Evolutionary conservation across 1,140 invertebrate species (phyloP), one percentile per base, ranked within the genome.

Genomic region (Babylonia areolata): DNA sequence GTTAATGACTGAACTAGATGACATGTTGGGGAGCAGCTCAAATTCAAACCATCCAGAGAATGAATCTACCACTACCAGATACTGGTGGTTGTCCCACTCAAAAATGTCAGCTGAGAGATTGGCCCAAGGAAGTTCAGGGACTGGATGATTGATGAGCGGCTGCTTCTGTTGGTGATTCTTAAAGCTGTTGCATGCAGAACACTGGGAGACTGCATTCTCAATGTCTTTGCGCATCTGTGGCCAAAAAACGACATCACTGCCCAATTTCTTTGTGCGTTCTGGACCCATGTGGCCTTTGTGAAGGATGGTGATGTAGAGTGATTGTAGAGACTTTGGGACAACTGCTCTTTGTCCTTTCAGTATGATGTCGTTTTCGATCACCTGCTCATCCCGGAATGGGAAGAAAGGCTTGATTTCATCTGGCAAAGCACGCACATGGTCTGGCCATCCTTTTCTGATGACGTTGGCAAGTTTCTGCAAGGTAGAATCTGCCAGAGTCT

Each of bases 71-170:
- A 80, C n/a, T 11, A 40, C 78, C 46, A 80, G 31, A 39, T 80
- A 80, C 39, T 80, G 39, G 23, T 42, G 23, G 39, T 54, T 54
- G 46, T 80, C 42, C 78, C 78, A 80, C 6, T n/a, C 46, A 23
- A 80, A 54, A 3, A 80, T 46, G 84, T 33, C 46, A 20, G 23
- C 35, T 79, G 1, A 33, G 37, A 69, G 42, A 39, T 33, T 71
- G n/a, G n/a, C 71, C 75, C 6, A 87, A 46, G 46, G 42, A 84
- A 31, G 82, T 69, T 78, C 82, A 71, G 33, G 86, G 81, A 28
- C 20, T 58, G 37, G n/a, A 39, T 71, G 81, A 54, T 78, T 88
- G 75, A n/a, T 39, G 71, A 15, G 75, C 20, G 31, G 80, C 78
- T 42, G 77, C 71, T 73, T 79, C 69, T 42, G 33, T 54, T 20